Base-by-base conservation (phyloP, 37 sponge, comb jelly and placozoan species). In the Ianthella basta region DNA sequence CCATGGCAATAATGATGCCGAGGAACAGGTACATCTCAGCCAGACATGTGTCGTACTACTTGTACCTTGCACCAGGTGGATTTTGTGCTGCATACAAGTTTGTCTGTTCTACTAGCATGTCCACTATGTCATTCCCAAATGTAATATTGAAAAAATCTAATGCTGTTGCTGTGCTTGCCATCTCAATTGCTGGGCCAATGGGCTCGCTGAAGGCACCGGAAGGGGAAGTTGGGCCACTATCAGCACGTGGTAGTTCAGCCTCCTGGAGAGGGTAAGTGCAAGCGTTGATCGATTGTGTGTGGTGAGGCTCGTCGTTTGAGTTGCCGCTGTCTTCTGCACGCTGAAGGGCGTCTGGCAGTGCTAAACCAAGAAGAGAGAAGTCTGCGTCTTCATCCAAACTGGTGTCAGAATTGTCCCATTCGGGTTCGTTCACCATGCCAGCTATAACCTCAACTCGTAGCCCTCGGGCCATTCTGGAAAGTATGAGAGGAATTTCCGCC, bases 1-100 rank as follows among this genome's bases (percentile, higher is more conserved):
- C 68, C 68, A 66, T 66, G 13, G 68, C 68, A 66, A 66, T 66
- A 24, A 66, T 13, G 27, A 66, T 23, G 27, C 68, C 68, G 23
- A 66, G 68, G 68, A 66, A 66, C 23, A 24, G 68, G 13, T n/a
- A 13, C 13, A 66, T 16, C 23, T 66, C 68, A 19, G 15, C 68
- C 29, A 24, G 12, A 66, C 23, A 24, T 25, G 68, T 66, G 68
- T 66, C 29, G 27, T 24, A 15, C 68, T 27, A 66, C 13, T 66
- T 66, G 68, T 66, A 66, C 14, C 68, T 23, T 14, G 15, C 68
- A 24, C 68, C 29, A n/a, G 68, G 68, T 24, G 68, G 68, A 25
- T 66, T 66, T 66, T 66, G 68, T 13, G 25, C 13, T 16, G 68
- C 68, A 23, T 66, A 66, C 23, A 24, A 12, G 23, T 66, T 66